Evolutionary conservation across 2,888 invertebrate species (phyloP), one percentile per base, ranked within the genome.

Genomic region (Eupithecia inturbata): DNA sequence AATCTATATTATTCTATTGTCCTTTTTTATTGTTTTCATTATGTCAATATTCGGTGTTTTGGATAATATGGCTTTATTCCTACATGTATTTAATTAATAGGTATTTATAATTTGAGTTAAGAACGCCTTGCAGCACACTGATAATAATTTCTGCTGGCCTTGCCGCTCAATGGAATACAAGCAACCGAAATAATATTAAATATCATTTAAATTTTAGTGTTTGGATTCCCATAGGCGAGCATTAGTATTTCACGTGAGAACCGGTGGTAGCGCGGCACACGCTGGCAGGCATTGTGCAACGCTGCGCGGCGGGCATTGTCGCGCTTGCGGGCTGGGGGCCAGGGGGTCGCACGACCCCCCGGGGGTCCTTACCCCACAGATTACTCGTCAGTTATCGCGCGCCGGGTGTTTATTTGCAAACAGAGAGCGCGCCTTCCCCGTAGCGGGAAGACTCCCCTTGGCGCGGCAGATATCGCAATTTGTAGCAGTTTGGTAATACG

Each of bases 351-450:
- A 33, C 28, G 31, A 22, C 69, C 68, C 57, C 71, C 77, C 75
- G 66, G 74, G 68, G 68, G 63, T 64, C 67, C 69, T 41, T 19
- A 62, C 74, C 73, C 71, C 71, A 73, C 74, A 71, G 76, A 73
- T 68, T 71, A 77, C 74, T 71, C 63, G 67, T 36, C 68, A 74
- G 70, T 80, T 76, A 81, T 82, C 77, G 80, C 85, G 83, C 81
- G 91, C 91, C 93, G 91, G 92, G 89, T 94, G 94, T 92, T 92
- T 94, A 93, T 94, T 94, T 94, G 94, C 93, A 94, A 93, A 94
- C 93, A 93, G 84, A 86, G 85, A 82, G 82, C 86, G 84, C 82
- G 88, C 83, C 89, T 90, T 53, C 82, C 93, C 93, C 88, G 90
- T 87, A 82, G 90, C 74, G 84, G 80, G 22, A 26, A 4, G 57